Base-by-base conservation (phyloP, 2,113 vertebrate genomes). In the Petroica traversi region DNA sequence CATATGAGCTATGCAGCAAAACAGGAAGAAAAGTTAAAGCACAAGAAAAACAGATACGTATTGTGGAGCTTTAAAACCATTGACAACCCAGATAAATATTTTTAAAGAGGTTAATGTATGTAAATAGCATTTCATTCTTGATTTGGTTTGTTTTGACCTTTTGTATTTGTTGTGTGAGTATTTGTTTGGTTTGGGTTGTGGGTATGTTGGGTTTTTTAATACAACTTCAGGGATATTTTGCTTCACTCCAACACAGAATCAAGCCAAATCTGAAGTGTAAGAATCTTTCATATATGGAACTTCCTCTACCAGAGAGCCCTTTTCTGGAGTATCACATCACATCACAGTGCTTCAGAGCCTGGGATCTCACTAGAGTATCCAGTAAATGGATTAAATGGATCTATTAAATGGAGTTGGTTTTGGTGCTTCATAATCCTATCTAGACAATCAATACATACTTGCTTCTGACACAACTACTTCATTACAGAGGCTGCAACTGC, bases 311-410 rank as follows among this genome's bases (percentile, higher is more conserved):
- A 33, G 0, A 61, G 36, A 64, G 49, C 19, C 57, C n/a, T 77
- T 51, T 12, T 14, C 52, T 55, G 58, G 14, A 78, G 33, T 29
- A 73, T 29, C 59, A 82, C 45, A 67, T 33, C 34, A 76, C 36
- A 34, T 48, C 40, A 33, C 40, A 71, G 19, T 8, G 9, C 29
- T 89, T 62, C 34, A 58, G 24, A 57, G 52, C 19, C 12, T 40
- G 9, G 34, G 48, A 64, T 49, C 51, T 82, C 57, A 51, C 58
- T 36, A 16, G 45, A 73, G 40, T 12, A 68, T 11, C 52, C 75
- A 68, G 7, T 41, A 79, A 90, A 92, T 28, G 52, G 75, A 95
- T 94, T 86, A 92, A 92, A 82, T 9, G 26, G 33, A 76, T 73
- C 49, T 72, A 57, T 71, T 66, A 92, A 85, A 66, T 12, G 14